Evolutionary conservation across 2,888 invertebrate species (phyloP).

Genomic region (Metallyticus violacea): DNA sequence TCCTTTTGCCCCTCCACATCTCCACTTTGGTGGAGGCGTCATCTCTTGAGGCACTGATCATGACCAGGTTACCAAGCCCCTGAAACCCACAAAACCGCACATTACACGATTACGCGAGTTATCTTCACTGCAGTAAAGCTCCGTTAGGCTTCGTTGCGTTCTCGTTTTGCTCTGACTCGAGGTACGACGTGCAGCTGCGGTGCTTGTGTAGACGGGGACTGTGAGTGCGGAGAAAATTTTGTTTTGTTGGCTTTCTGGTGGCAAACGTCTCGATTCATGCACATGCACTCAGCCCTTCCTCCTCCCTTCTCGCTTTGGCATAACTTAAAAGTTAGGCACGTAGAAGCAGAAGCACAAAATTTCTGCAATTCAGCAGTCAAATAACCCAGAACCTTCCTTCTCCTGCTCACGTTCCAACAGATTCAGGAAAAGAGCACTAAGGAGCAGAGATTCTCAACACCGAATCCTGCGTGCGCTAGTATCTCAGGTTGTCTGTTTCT

Average conservation of each 20-base stretch:
- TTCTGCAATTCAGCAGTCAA: not conserved
- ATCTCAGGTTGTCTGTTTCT: not conserved
- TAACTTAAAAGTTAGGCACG: not conserved
- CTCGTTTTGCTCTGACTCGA: not conserved
- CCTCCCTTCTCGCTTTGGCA: not conserved
- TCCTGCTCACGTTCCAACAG: not conserved
- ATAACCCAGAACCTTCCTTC: not conserved
- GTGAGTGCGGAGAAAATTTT: not conserved
- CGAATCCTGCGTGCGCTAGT: not conserved
- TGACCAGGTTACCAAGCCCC: constrained; percentile 16
- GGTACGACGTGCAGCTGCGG: not conserved
- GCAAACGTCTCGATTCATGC: not conserved
- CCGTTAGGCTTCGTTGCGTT: not conserved
- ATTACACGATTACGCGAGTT: constrained; percentile 13
- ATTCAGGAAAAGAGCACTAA: not conserved
- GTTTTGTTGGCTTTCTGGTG: not conserved
- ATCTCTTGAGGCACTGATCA: constrained; percentile 6
- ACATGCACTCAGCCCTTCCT: not conserved
- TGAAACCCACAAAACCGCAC: not conserved
- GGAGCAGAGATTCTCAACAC: not conserved
- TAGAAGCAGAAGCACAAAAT: not conserved
- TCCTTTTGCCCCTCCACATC: not conserved
- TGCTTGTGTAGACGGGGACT: not conserved
- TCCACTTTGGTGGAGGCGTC: no score
- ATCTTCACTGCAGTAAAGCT: not conserved